phyloP scores from a whole-genome alignment of 2,797 vertebrate genomes.

The Syngnathus rostellatus region DNA sequence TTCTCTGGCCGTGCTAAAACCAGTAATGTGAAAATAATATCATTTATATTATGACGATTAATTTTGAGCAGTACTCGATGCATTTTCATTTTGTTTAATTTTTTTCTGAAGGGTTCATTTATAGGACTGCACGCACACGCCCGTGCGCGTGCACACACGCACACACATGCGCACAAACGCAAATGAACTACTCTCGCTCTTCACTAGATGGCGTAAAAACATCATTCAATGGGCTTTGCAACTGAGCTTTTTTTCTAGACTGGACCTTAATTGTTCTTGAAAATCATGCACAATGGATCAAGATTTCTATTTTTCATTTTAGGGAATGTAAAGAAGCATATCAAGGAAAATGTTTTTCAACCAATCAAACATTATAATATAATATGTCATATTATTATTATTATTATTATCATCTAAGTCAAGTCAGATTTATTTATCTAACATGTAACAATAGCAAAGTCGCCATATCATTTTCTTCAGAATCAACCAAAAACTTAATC shows the following conservation, averaged over 20 bases:
- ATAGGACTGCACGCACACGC: conserved; percentile 13
- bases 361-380: neutral
- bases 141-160: conserved; percentile 7
- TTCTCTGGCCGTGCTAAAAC: neutral
- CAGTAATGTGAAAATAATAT: neutral
- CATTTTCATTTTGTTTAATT: neutral
- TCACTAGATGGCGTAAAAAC: conserved; percentile 68
- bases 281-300: neutral
- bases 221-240: conserved; percentile 38
- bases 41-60: neutral
- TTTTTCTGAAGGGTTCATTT: neutral
- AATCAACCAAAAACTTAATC: neutral
- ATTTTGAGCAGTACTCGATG: neutral
- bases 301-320: too few species aligned
- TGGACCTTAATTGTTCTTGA: neutral
- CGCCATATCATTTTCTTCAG: neutral
- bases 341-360: neutral
- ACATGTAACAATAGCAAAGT: neutral
- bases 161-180: conserved; percentile 5
- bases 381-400: too few species aligned
- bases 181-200: conserved; percentile 21
- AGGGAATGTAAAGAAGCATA: neutral
- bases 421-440: too few species aligned
- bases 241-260: neutral
- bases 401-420: neutral